phyloP scores from a whole-genome alignment of 1,140 invertebrate species.

The Drosophila pectinifera region DNA sequence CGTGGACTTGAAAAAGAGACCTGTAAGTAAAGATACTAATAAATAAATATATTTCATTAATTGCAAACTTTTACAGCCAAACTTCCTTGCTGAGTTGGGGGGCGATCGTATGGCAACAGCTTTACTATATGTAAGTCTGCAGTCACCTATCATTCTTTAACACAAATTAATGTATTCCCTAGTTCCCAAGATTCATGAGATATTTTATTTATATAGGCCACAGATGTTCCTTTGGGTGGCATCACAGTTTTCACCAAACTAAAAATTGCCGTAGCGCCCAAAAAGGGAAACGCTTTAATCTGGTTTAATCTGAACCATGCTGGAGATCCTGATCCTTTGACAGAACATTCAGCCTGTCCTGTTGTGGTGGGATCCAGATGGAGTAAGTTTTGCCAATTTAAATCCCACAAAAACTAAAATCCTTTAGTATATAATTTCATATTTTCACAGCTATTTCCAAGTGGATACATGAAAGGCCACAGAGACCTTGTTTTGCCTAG shows the following conservation, averaged over 20 bases:
- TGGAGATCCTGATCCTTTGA: slow-evolving; percentile 10
- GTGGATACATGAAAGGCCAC: slow-evolving; percentile 32
- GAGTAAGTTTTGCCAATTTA: slow-evolving; percentile 52
- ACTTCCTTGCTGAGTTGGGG: slow-evolving; percentile 6
- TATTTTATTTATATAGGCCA: slow-evolving; percentile 31
- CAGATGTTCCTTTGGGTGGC: slow-evolving; percentile 49
- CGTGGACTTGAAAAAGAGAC: slow-evolving; percentile 15
- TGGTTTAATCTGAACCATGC: slow-evolving; percentile 48
- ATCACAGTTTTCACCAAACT: slow-evolving; percentile 53
- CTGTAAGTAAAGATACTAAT: slow-evolving; percentile 5
- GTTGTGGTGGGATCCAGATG: slow-evolving; percentile 50
- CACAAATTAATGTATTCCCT: too few species aligned
- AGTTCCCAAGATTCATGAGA: too few species aligned
- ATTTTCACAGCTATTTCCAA: slow-evolving; percentile 45
- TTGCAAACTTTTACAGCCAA: not conserved
- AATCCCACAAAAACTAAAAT: too few species aligned
- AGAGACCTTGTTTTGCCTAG: slow-evolving; percentile 49
- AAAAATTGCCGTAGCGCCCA: slow-evolving; percentile 26
- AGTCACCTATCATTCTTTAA: not conserved
- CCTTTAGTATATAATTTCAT: not conserved
- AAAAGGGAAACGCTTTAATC: slow-evolving; percentile 40
- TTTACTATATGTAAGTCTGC: slow-evolving; percentile 37
- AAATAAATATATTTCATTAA: too few species aligned
- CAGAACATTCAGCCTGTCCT: slow-evolving; percentile 48
- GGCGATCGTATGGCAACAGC: slow-evolving; percentile 42